Evolutionary conservation across 2,888 invertebrate species (phyloP), one percentile per base, ranked within the genome.

Genomic region (Callyntrura guangdongensis): DNA sequence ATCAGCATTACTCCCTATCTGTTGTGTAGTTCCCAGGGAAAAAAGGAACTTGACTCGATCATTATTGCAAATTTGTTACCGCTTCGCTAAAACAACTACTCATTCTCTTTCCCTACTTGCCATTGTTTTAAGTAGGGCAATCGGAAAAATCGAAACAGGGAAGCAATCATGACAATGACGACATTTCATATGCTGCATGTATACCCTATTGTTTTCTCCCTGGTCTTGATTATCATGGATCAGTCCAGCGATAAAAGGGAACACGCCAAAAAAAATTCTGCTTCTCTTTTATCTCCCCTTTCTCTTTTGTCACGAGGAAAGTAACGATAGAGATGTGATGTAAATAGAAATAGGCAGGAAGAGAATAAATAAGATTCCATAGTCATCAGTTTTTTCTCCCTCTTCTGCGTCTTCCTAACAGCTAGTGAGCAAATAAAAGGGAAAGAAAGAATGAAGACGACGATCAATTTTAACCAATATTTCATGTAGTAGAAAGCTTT

Each of bases 61-160:
- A 20, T 20, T 22, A n/a, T 20, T 61, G 53, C 61, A 5, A 20
- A 22, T 61, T 61, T 22, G 6, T 61, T 61, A 22, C 22, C 20
- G n/a, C 61, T 22, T 6, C 36, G 3, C 36, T 36, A 36, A 36
- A 36, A 36, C 36, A 36, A 36, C 36, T 36, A 36, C 36, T 4
- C 36, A 36, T 36, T 4, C 36, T 36, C 36, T 61, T 61, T 61
- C 61, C 2, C 61, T 6, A 9, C 9, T 17, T 74, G 20, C 20
- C 22, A 22, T 72, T 72, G 72, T 72, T 74, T 67, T 74, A 17
- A 49, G 47, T 74, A 47, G 74, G 74, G 74, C 74, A 74, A 49
- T 74, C 12, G 74, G 74, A 74, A 74, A 74, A 74, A 74, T 74
- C 22, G 47, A 74, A 74, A 74, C 74, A 74, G n/a, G 22, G 22